Percentiles rank a stretch among this genome's conserved stretches.
Evolutionary conservation across 2,113 vertebrate genomes (phyloP).

Genomic region (Proteles cristata): DNA sequence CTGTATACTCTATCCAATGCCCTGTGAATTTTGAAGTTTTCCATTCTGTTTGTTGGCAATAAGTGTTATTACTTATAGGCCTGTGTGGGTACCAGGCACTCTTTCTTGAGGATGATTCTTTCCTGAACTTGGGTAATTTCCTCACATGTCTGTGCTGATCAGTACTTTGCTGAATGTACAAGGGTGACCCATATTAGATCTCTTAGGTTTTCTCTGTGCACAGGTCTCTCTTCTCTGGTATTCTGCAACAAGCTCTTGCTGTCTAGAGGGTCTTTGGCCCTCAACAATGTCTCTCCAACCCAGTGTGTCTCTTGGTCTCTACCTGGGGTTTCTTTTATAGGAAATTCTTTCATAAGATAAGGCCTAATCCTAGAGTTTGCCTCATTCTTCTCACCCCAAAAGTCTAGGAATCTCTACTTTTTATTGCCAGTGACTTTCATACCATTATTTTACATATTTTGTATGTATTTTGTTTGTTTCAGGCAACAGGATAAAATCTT

Average conservation of each 20-base stretch:
- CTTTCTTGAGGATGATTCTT: not conserved
- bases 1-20: not conserved
- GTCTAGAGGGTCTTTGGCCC: not conserved
- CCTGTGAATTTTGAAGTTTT: not conserved
- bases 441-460: not conserved
- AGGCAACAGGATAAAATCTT: not conserved
- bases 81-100: not conserved
- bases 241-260: not conserved
- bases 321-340: not conserved
- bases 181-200: not conserved
- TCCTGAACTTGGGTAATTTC: not conserved
- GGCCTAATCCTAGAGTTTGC: not conserved
- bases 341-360: not conserved
- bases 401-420: not conserved
- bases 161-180: not conserved
- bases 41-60: not conserved
- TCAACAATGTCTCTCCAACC: not conserved
- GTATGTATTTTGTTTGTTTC: not conserved
- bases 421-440: not conserved
- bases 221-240: not conserved
- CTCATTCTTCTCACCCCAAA: not conserved
- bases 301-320: not conserved
- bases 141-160: not conserved
- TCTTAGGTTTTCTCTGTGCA: not conserved
- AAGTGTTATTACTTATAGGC: not conserved